Percentiles rank a stretch among this genome's conserved stretches.
These are phyloP conservation scores for Drosophila peninsularis DNA, from an alignment of 2,888 invertebrate species.

Conservation along the genomic window DNA sequence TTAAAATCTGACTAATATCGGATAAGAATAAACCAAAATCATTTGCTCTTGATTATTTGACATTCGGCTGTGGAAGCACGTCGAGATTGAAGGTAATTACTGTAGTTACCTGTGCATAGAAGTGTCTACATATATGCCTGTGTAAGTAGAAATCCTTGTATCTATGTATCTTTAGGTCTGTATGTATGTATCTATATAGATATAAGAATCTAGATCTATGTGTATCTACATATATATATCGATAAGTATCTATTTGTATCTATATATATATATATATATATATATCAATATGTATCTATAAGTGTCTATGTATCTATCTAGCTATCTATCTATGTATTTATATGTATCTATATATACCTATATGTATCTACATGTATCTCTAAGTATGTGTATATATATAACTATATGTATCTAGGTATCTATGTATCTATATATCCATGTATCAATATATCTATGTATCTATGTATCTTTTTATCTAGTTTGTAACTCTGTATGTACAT, in stretches of 20 bases:
- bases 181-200: neutral
- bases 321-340: neutral
- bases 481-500: neutral
- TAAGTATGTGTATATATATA: neutral
- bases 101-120: neutral
- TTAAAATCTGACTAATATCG: conserved; percentile 13
- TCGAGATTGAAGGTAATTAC: conserved; percentile 23
- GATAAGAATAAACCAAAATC: conserved; percentile 7
- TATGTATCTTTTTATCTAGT: neutral
- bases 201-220: conserved; percentile 1
- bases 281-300: neutral
- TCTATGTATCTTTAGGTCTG: neutral
- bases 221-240: neutral
- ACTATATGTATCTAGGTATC: neutral
- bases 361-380: neutral
- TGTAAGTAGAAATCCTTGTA: neutral
- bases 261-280: conserved; percentile 2
- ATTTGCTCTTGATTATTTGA: conserved; percentile 1
- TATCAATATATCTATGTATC: neutral
- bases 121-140: neutral
- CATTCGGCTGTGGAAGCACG: conserved; percentile 17
- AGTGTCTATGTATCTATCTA: conserved; percentile 1
- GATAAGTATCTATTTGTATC: neutral
- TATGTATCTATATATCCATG: neutral
- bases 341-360: neutral